Evolutionary conservation across 2,797 vertebrate genomes (phyloP), one percentile per base, ranked within the genome.

Genomic region (Euthynnus affinis): DNA sequence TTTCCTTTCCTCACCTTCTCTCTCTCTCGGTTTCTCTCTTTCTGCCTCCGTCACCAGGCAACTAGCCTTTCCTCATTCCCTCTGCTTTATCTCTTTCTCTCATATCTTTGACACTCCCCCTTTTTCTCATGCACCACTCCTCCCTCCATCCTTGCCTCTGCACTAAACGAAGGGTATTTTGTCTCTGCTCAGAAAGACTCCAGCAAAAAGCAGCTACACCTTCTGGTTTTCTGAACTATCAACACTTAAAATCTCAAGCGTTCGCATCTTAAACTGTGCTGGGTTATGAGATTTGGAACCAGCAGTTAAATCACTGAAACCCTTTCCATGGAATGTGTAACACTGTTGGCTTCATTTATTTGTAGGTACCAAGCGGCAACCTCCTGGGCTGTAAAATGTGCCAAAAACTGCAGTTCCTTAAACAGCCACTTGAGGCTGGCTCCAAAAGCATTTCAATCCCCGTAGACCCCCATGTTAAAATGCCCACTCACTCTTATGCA

Each of bases 11-110:
- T 82, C 82, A 77, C 66, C 74, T 81, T 82, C 59, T 63, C 61
- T 57, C 83, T 74, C 60, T n/a, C n/a, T n/a, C n/a, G n/a, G 55
- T 46, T 58, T 59, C 48, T 72, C 74, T 83, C 78, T 78, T 76
- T 63, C 81, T 80, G 72, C 70, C 76, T 87, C 83, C 58, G 87
- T 91, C 89, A 91, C 90, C 89, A 91, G 83, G 90, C 90, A 91
- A 91, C 90, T 88, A 80, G 86, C 71, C 78, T 75, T 83, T 82
- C 72, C 81, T 85, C 77, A 64, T 76, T 80, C 79, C 65, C 73
- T 82, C 65, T 37, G 34, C 42, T 67, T 70, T 57, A 42, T 70
- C 57, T 68, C 69, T 57, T 40, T 68, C 60, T 62, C 56, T 74
- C 81, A 74, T 59, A 58, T 85, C 51, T 64, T 53, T 20, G 48